A percentile compares a stretch with the other conserved stretches of the same genome.
Evolutionary conservation across 2,113 vertebrate species (phyloP).

Genomic region (Pyrgilauda ruficollis): DNA sequence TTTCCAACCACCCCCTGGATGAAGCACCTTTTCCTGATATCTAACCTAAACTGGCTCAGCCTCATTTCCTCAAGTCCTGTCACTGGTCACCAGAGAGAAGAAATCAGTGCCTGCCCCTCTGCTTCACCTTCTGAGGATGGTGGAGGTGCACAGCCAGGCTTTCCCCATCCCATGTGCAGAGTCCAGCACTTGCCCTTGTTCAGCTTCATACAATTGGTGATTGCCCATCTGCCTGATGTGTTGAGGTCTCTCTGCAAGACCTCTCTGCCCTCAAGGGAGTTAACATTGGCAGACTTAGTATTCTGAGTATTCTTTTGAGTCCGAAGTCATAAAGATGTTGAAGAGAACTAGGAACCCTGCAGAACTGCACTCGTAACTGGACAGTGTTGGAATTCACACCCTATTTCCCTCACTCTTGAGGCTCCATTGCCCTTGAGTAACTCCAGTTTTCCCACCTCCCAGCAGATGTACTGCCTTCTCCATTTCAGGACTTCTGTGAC

Average conservation of each 20-base stretch:
- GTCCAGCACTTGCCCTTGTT: neutral
- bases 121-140: rapidly evolving
- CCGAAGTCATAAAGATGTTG: neutral
- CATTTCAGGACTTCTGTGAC: rapidly evolving
- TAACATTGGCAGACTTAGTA: neutral
- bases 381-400: neutral
- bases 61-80: neutral
- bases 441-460: neutral
- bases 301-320: neutral
- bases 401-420: neutral
- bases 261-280: neutral
- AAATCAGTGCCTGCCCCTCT: neutral
- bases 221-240: neutral
- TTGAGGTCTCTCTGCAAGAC: neutral
- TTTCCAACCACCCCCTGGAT: neutral
- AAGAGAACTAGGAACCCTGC: neutral
- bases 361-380: neutral
- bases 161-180: neutral
- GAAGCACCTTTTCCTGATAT: neutral
- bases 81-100: neutral
- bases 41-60: neutral
- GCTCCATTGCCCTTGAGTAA: neutral
- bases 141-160: neutral
- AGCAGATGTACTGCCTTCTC: neutral
- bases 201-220: neutral